A percentile compares a stretch with the other conserved stretches of the same genome.
These are phyloP conservation scores for Oedothorax gibbosus DNA, from an alignment of 1,140 invertebrate species.

Conservation along the genomic window DNA sequence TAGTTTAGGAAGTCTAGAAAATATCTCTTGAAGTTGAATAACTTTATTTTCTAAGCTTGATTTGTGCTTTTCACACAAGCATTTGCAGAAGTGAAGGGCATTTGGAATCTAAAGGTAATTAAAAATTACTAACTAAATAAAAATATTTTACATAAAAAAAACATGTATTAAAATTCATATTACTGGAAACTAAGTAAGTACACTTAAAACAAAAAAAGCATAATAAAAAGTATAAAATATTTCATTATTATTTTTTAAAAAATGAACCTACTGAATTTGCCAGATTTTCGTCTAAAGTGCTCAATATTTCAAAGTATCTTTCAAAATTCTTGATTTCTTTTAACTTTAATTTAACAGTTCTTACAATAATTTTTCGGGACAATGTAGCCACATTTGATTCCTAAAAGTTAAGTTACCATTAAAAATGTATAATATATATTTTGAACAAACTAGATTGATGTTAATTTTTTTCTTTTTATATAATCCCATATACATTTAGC, in stretches of 20 bases:
- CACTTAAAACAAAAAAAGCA: neutral
- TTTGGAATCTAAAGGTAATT: slow-evolving; percentile 1
- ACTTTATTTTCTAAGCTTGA: neutral
- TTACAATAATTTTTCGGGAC: slow-evolving; percentile 1
- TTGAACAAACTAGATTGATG: no score
- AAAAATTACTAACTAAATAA: neutral
- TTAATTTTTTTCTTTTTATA: no score
- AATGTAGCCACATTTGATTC: neutral
- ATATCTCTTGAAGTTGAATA: neutral
- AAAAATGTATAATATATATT: no score
- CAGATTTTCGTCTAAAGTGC: neutral
- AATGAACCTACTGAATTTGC: neutral
- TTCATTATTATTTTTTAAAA: neutral
- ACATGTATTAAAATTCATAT: neutral
- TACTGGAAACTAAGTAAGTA: neutral
- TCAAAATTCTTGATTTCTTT: slow-evolving; percentile 19
- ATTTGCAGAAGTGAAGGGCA: neutral
- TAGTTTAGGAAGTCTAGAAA: neutral
- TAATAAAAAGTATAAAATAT: neutral
- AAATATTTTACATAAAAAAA: neutral
- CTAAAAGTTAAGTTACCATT: neutral
- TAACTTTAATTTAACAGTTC: neutral
- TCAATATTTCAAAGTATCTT: neutral
- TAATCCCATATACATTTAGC: no score
- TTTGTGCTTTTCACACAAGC: neutral